phyloP scores from a whole-genome alignment of 2,888 invertebrate genomes.

The Eucriotettix oculatus region DNA sequence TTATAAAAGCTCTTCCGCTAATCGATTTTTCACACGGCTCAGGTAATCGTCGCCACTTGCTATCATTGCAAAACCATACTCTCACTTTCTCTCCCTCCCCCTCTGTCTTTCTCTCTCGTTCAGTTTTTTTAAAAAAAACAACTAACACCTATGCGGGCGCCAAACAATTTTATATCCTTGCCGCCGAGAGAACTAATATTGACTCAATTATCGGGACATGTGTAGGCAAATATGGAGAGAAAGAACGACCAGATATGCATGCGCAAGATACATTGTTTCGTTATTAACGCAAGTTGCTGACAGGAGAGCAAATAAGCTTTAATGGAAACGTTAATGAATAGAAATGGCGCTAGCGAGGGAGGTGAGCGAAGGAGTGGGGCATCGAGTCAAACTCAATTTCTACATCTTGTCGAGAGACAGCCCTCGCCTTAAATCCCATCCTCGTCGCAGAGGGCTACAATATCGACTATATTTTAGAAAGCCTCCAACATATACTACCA shows the following conservation, averaged over 20 bases:
- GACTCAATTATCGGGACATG: neutral
- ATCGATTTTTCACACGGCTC: neutral
- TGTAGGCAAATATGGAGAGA: neutral
- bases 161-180: neutral
- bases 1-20: neutral
- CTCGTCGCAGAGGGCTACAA: neutral
- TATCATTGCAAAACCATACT: neutral
- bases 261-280: neutral
- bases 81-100: neutral
- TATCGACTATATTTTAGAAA: too few relatives aligned
- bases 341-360: neutral
- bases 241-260: neutral
- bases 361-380: neutral
- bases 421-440: neutral
- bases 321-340: slow-evolving; percentile 1
- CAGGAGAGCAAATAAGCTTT: neutral
- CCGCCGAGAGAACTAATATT: neutral
- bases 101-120: too few relatives aligned
- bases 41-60: neutral
- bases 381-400: neutral
- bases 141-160: too few relatives aligned
- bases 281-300: slow-evolving; percentile 1
- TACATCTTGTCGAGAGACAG: neutral
- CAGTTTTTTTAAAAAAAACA: too few relatives aligned
- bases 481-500: too few relatives aligned